phyloP scores from a whole-genome alignment of 2,797 vertebrate species.

The Clarias platycephalus region DNA sequence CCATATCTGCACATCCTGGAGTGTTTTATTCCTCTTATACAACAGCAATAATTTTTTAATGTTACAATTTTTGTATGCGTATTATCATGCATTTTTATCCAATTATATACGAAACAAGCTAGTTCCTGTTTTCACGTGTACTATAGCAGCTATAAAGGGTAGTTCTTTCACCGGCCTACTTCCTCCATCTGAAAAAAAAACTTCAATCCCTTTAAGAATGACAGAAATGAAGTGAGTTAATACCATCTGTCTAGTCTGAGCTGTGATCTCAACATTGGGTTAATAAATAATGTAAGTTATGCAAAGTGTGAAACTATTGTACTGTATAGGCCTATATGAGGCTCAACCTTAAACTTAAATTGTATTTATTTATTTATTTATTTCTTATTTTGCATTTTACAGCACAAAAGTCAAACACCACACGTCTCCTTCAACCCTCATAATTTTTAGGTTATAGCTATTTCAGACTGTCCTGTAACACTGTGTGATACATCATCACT shows the following conservation, averaged over 20 bases:
- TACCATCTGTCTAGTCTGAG: background rate
- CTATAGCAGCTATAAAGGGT: constrained; percentile 2
- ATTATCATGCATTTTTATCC: background rate
- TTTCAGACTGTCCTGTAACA: too few relatives aligned
- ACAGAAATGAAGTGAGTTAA: background rate
- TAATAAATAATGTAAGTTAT: background rate
- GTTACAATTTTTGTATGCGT: background rate
- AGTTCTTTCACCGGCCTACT: background rate
- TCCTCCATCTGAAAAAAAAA: background rate
- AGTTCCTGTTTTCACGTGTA: constrained; percentile 7
- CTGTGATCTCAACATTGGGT: too few relatives aligned
- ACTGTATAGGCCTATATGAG: too few relatives aligned
- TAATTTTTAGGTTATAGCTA: background rate
- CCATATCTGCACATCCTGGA: background rate
- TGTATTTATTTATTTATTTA: too few relatives aligned
- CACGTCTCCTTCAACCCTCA: background rate
- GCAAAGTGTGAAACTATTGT: background rate
- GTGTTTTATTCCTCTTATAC: background rate
- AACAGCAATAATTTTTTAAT: too few relatives aligned
- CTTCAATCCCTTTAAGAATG: too few relatives aligned
- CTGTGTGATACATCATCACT: background rate
- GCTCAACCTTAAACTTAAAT: background rate
- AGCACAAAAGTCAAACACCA: background rate
- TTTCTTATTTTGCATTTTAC: background rate
- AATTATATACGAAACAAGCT: background rate